Conservation (phyloP, 2,888 invertebrate species). For the Macaria notata region DNA sequence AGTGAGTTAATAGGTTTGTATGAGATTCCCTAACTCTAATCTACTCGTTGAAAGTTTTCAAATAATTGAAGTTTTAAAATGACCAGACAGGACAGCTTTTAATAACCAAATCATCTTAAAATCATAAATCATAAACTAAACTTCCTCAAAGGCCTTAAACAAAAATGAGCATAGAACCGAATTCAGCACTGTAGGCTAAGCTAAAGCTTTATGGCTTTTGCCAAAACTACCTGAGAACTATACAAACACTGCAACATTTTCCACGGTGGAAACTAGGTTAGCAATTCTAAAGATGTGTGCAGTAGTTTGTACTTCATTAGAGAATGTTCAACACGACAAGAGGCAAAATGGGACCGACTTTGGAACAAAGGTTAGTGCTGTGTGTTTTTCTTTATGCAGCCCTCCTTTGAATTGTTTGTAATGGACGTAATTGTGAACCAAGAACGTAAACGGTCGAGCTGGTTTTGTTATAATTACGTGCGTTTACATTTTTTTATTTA, state of each 20-base stretch:
- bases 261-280: slow-evolving; percentile 11
- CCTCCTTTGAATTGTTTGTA: slow-evolving; percentile 8
- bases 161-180: no score
- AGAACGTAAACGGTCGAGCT: neutral
- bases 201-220: neutral
- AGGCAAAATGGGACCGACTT: slow-evolving; percentile 15
- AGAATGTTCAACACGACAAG: slow-evolving; percentile 20
- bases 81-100: no score
- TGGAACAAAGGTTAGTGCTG: slow-evolving; percentile 18
- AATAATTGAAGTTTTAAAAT: no score
- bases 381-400: slow-evolving; percentile 18
- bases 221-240: neutral
- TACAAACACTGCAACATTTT: slow-evolving; percentile 6
- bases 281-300: slow-evolving; percentile 19
- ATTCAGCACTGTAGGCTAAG: no score
- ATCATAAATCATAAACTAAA: no score
- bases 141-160: no score
- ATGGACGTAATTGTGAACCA: slow-evolving; percentile 3
- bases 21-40: no score
- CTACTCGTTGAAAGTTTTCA: no score
- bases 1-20: no score
- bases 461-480: neutral
- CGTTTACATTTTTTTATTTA: neutral
- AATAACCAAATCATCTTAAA: no score
- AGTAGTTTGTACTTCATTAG: slow-evolving; percentile 25